phyloP scores from a whole-genome alignment of 2,888 invertebrate species.

The Molorchus minor region DNA sequence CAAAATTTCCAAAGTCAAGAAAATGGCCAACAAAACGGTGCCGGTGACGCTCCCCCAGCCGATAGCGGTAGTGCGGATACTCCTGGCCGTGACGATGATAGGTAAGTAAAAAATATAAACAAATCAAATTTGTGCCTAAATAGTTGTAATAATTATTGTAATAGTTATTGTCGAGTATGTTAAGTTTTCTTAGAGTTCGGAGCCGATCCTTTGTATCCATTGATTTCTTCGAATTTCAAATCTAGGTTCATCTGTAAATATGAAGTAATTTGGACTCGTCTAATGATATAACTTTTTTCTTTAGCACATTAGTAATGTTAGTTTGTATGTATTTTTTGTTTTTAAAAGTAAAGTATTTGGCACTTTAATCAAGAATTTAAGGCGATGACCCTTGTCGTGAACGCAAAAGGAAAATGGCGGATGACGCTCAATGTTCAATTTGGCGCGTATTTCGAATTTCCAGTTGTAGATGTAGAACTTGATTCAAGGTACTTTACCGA shows the following conservation, averaged over 20 bases:
- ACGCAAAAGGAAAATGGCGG: constrained; percentile 49
- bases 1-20: constrained; percentile 68
- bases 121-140: background rate
- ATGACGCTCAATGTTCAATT: constrained; percentile 43
- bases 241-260: constrained; percentile 51
- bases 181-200: constrained; percentile 9
- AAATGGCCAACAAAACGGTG: constrained; percentile 66
- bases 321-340: constrained; percentile 47
- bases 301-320: constrained; percentile 47
- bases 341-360: constrained; percentile 36
- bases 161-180: too few species aligned
- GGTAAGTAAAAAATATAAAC: constrained; percentile 64
- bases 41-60: constrained; percentile 71
- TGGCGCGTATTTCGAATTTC: constrained; percentile 54
- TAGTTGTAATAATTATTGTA: background rate
- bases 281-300: constrained; percentile 37
- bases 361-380: constrained; percentile 37
- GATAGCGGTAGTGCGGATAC: constrained; percentile 80
- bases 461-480: constrained; percentile 25
- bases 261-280: constrained; percentile 36
- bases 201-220: constrained; percentile 18
- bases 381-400: constrained; percentile 35
- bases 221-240: constrained; percentile 27
- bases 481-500: constrained; percentile 28
- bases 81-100: constrained; percentile 83